A percentile compares a stretch with the other conserved stretches of the same genome.
Evolutionary conservation across 2,113 vertebrate species (phyloP).

Genomic region (Montifringilla adamsi): DNA sequence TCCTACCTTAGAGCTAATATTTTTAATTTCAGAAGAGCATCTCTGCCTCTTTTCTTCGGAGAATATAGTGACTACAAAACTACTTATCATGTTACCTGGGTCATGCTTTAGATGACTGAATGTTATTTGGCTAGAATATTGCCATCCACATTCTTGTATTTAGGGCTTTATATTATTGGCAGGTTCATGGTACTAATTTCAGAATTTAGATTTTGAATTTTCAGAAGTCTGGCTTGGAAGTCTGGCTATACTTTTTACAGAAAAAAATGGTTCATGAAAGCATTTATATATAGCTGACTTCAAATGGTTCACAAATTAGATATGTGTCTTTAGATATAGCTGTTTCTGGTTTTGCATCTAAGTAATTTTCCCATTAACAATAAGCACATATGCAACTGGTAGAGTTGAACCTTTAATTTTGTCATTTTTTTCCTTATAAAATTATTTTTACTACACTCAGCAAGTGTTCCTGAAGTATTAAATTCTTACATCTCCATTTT

Average conservation of each 20-base stretch:
- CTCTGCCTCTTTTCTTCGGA: not conserved
- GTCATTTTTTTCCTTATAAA: not conserved
- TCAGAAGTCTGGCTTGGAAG: not conserved
- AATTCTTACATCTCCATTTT: not conserved
- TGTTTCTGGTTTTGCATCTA: not conserved
- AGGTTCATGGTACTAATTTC: not conserved
- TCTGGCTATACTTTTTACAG: not conserved
- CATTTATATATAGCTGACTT: not conserved
- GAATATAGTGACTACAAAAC: not conserved
- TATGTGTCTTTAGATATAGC: not conserved
- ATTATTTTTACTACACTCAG: not conserved
- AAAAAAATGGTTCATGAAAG: not conserved
- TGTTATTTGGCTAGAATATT: not conserved
- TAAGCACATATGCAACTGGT: not conserved
- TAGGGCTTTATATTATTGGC: not conserved
- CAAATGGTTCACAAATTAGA: not conserved
- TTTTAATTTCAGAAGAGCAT: not conserved
- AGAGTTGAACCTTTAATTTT: not conserved
- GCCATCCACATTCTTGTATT: not conserved
- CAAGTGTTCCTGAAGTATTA: not conserved
- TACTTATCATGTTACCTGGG: not conserved
- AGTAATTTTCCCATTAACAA: not conserved
- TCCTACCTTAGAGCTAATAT: not conserved
- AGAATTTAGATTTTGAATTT: not conserved
- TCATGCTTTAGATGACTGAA: not conserved